These are phyloP conservation scores for Apostichopus japonicus DNA, from an alignment of 35 echinoderm and acorn worm species.

Conservation along the genomic window DNA sequence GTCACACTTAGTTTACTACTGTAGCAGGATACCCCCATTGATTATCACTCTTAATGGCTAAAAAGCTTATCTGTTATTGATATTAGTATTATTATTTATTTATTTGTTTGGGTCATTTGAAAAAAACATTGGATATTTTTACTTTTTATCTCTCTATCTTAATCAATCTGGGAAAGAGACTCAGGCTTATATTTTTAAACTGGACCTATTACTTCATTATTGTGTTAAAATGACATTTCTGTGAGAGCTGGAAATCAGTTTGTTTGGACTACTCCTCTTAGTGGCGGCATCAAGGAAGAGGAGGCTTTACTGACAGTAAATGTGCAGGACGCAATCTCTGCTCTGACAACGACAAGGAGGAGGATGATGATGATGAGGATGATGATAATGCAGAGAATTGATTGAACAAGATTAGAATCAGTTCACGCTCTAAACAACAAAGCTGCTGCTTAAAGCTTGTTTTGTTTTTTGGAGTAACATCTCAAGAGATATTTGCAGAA, in stretches of 20 bases:
- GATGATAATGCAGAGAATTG: slow-evolving; percentile 32
- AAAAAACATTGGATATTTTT: background rate
- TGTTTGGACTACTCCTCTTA: background rate
- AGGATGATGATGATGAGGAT: slow-evolving; percentile 6
- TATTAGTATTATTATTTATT: background rate
- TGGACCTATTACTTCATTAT: slow-evolving; percentile 19
- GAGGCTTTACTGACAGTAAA: no score
- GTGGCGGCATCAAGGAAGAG: background rate
- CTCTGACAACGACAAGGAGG: background rate
- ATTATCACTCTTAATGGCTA: background rate
- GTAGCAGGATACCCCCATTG: slow-evolving; percentile 13
- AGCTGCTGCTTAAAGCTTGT: background rate
- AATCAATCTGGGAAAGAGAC: no score
- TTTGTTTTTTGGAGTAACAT: background rate
- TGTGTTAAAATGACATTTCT: slow-evolving; percentile 47
- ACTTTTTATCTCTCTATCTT: no score
- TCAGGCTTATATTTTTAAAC: background rate
- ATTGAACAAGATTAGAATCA: slow-evolving; percentile 41
- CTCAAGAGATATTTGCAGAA: background rate
- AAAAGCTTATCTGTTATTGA: no score
- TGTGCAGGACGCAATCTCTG: slow-evolving; percentile 13
- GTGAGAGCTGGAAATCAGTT: slow-evolving; percentile 14
- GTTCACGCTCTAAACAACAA: slow-evolving; percentile 22
- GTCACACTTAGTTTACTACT: slow-evolving; percentile 47
- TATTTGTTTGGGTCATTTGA: slow-evolving; percentile 4